Conservation (phyloP, 2,888 invertebrate species). For the Pinctada fucata region DNA sequence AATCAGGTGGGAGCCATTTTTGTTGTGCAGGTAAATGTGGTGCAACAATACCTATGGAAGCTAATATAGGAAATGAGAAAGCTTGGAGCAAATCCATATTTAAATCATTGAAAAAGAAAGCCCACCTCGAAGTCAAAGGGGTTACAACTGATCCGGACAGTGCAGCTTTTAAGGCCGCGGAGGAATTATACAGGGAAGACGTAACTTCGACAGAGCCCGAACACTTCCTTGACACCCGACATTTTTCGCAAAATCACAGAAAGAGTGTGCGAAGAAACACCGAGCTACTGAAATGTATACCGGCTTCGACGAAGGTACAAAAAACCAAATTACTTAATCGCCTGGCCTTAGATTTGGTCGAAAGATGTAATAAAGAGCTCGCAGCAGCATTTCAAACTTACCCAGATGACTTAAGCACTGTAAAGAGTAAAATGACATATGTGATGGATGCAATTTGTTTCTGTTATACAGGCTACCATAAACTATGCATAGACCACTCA, state of each 20-base stretch:
- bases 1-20: no score
- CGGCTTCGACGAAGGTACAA: neutral
- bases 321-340: neutral
- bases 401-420: neutral
- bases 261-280: neutral
- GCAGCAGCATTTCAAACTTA: neutral
- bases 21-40: neutral
- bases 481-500: neutral
- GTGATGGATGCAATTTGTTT: neutral
- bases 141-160: slow-evolving; percentile 8
- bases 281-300: neutral
- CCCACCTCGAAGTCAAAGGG: neutral
- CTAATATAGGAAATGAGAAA: neutral
- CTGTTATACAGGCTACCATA: slow-evolving; percentile 6
- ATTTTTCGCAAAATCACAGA: neutral
- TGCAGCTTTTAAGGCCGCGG: neutral
- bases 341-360: slow-evolving; percentile 6
- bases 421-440: neutral
- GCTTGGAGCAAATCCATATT: neutral
- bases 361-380: slow-evolving; percentile 1
- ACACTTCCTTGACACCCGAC: neutral
- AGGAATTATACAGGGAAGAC: neutral
- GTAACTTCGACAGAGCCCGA: neutral
- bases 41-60: neutral
- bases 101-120: neutral